These are phyloP conservation scores for Grus americana DNA, from an alignment of 2,113 vertebrate genomes.

Conservation along the genomic window DNA sequence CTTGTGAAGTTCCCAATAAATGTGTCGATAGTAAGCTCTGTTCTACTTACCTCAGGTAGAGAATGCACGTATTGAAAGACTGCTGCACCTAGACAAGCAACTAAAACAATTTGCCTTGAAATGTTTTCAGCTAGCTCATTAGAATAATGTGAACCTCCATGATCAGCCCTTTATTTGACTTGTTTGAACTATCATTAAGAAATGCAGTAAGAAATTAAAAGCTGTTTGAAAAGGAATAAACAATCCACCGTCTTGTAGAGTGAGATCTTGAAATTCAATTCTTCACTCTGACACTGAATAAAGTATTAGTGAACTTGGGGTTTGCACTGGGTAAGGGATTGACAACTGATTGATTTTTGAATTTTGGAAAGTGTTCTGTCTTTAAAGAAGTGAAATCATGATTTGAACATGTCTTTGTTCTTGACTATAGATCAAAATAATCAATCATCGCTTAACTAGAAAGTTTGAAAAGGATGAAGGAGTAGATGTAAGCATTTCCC, in stretches of 20 bases:
- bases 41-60: not conserved
- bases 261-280: not conserved
- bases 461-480: not conserved
- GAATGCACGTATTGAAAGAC: not conserved
- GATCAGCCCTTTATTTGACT: not conserved
- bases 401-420: not conserved
- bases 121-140: not conserved
- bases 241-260: not conserved
- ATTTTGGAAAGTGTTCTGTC: not conserved
- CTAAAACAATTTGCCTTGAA: not conserved
- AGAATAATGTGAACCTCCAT: not conserved
- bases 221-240: not conserved
- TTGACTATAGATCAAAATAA: not conserved
- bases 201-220: not conserved
- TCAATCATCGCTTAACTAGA: not conserved
- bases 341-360: not conserved
- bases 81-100: not conserved
- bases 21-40: not conserved
- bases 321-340: not conserved
- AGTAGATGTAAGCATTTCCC: not conserved
- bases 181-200: not conserved
- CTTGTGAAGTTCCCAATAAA: not conserved
- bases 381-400: not conserved
- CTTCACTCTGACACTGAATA: not conserved
- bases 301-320: not conserved